Percentiles rank a stretch among this genome's conserved stretches.
Evolutionary conservation across 2,888 invertebrate genomes (phyloP).

Genomic region (Agrotis clavis): DNA sequence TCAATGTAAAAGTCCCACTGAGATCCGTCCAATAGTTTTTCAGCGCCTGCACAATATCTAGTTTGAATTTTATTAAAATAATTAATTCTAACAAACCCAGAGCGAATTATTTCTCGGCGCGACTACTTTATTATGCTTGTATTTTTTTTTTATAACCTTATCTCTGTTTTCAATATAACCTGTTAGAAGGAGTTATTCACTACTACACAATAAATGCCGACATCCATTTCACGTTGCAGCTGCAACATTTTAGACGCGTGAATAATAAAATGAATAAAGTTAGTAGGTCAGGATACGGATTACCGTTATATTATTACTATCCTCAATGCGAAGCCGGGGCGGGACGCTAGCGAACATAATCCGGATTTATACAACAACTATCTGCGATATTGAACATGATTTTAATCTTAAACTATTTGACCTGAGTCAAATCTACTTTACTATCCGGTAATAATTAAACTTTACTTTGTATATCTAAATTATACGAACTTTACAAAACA

Average conservation of each 20-base stretch:
- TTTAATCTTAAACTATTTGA: constrained; percentile 50
- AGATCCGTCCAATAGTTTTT: constrained; percentile 65
- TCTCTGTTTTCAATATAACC: no score
- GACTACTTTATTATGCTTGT: not conserved
- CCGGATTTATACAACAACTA: constrained; percentile 62
- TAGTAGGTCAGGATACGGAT: constrained; percentile 19
- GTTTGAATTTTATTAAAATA: constrained; percentile 30
- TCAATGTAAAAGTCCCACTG: constrained; percentile 60
- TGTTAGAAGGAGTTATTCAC: not conserved
- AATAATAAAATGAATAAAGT: constrained; percentile 21
- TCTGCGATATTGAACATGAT: constrained; percentile 56
- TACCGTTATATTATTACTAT: constrained; percentile 46
- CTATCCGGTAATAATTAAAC: constrained; percentile 49
- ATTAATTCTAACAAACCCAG: not conserved
- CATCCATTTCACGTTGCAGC: constrained; percentile 11
- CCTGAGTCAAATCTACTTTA: constrained; percentile 47
- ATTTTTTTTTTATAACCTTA: no score
- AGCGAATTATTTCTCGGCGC: constrained; percentile 7
- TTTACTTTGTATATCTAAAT: constrained; percentile 28
- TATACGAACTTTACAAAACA: constrained; percentile 38
- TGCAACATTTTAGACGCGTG: not conserved
- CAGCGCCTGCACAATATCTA: constrained; percentile 32
- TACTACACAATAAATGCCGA: not conserved
- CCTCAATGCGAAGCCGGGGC: constrained; percentile 42
- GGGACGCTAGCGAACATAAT: constrained; percentile 57